Conservation (phyloP, 2,888 invertebrate species). For the Coleophora deauratella region DNA sequence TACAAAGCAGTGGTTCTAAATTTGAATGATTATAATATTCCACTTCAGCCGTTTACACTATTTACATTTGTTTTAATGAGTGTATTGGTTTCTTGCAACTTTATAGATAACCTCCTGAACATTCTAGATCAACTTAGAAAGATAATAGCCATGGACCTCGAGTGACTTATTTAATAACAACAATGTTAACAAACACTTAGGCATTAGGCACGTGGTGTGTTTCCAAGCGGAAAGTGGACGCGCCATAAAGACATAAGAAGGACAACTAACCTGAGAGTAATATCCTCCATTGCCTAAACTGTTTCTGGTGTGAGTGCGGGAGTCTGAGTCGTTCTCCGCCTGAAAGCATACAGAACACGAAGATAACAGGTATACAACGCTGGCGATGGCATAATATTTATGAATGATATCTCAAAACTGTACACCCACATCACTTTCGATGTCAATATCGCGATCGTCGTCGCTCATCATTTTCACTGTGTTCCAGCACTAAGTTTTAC, state of each 20-base stretch:
- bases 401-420: constrained; percentile 23
- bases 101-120: too few relatives aligned
- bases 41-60: too few relatives aligned
- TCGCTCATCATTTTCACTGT: constrained; percentile 83
- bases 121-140: too few relatives aligned
- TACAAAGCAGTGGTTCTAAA: too few relatives aligned
- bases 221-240: not conserved
- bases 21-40: too few relatives aligned
- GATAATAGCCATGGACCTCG: too few relatives aligned
- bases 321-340: constrained; percentile 89
- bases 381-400: constrained; percentile 16
- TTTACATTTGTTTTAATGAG: too few relatives aligned
- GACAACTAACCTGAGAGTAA: constrained; percentile 80
- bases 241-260: not conserved
- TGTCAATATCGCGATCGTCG: constrained; percentile 95
- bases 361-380: constrained; percentile 24
- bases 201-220: constrained; percentile 1
- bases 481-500: not conserved
- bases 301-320: constrained; percentile 76
- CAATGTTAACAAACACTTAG: too few relatives aligned
- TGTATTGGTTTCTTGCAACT: too few relatives aligned
- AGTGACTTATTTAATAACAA: too few relatives aligned
- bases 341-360: constrained; percentile 46
- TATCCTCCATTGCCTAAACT: constrained; percentile 78
- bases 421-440: constrained; percentile 93